A percentile compares a stretch with the other conserved stretches of the same genome.
phyloP scores from a whole-genome alignment of 2,797 vertebrate genomes.

The Epinephelus malabaricus region DNA sequence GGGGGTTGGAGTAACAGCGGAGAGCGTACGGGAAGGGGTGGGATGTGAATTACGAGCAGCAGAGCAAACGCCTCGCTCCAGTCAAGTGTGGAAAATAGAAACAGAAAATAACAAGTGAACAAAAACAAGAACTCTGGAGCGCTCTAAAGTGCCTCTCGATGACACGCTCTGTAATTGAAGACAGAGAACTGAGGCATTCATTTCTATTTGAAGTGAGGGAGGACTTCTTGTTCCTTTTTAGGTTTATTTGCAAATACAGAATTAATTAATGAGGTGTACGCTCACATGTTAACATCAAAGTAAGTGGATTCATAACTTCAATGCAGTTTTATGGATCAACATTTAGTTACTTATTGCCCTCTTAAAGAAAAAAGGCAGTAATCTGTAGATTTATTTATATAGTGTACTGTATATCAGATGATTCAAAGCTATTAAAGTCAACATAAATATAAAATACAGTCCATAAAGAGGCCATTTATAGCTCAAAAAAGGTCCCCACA shows the following conservation, averaged over 20 bases:
- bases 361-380: background rate
- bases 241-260: conserved; percentile 8
- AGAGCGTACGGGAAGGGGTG: conserved; percentile 48
- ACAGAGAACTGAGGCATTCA: conserved; percentile 45
- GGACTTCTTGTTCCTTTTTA: conserved; percentile 15
- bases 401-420: background rate
- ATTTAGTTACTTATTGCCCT: background rate
- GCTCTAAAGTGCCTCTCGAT: conserved; percentile 19
- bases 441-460: background rate
- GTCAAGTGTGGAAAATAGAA: conserved; percentile 40
- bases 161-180: conserved; percentile 58
- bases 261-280: background rate
- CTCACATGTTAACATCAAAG: background rate
- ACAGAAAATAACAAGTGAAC: conserved; percentile 41
- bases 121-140: conserved; percentile 53
- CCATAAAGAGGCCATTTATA: background rate
- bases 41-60: conserved; percentile 53
- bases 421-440: background rate
- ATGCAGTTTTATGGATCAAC: background rate
- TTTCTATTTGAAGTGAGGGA: conserved; percentile 29
- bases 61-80: conserved; percentile 39
- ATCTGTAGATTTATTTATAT: background rate
- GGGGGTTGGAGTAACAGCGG: conserved; percentile 60
- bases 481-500: background rate
- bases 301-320: background rate